A percentile compares a stretch with the other conserved stretches of the same genome.
Conservation (phyloP, 2,797 vertebrate genomes). For the Poecilia picta region DNA sequence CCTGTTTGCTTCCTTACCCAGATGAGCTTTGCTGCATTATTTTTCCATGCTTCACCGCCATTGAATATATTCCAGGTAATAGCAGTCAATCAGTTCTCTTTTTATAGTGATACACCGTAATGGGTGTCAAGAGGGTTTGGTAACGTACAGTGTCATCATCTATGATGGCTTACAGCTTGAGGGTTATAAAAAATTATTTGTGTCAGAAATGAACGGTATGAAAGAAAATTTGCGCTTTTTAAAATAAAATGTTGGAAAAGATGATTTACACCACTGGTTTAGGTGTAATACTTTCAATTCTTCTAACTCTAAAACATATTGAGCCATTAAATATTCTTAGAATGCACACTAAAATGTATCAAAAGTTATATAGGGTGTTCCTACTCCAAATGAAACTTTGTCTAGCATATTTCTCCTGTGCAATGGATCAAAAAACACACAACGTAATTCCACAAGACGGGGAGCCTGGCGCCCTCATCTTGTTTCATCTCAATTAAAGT, state of each 20-base stretch:
- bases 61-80: background rate
- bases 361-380: constrained; percentile 56
- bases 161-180: background rate
- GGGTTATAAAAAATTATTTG: background rate
- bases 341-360: constrained; percentile 49
- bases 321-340: constrained; percentile 38
- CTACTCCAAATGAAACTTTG: constrained; percentile 60
- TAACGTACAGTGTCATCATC: background rate
- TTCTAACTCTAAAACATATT: background rate
- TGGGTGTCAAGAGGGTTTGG: background rate
- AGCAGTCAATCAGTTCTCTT: background rate
- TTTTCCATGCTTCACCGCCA: background rate
- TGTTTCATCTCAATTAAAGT: constrained; percentile 76
- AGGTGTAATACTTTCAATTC: background rate
- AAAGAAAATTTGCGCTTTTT: background rate
- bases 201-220: background rate
- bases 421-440: constrained; percentile 68
- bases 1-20: background rate
- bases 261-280: background rate
- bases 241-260: background rate
- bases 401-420: constrained; percentile 55
- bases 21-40: background rate
- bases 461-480: constrained; percentile 65
- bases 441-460: constrained; percentile 66
- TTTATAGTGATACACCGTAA: background rate